These are phyloP conservation scores for Lagodon rhomboides DNA, from an alignment of 2,797 vertebrate genomes.

Conservation along the genomic window DNA sequence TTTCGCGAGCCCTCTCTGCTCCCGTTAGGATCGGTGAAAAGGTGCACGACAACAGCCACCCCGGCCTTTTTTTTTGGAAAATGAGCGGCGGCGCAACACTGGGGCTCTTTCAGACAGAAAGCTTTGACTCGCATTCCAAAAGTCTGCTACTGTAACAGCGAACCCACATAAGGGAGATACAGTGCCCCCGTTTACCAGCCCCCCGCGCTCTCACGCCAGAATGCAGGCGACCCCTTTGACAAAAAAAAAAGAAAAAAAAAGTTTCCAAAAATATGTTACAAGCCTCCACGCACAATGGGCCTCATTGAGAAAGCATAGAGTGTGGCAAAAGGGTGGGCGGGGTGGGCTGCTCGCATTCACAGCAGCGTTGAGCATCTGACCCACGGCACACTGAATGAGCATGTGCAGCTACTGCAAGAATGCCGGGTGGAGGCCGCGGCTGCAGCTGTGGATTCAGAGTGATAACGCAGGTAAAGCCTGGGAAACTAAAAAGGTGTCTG, in stretches of 20 bases:
- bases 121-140: slow-evolving; percentile 71
- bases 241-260: slow-evolving; percentile 47
- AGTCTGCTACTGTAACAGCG: slow-evolving; percentile 70
- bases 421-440: neutral
- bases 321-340: slow-evolving; percentile 38
- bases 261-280: slow-evolving; percentile 79
- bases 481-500: neutral
- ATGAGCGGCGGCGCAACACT: slow-evolving; percentile 59
- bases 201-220: slow-evolving; percentile 59
- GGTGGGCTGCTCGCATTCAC: slow-evolving; percentile 37
- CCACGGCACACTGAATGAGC: slow-evolving; percentile 23
- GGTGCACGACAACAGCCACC: slow-evolving; percentile 63
- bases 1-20: slow-evolving; percentile 28
- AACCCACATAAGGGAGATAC: slow-evolving; percentile 65
- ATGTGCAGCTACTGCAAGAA: slow-evolving; percentile 3
- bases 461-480: too few relatives aligned
- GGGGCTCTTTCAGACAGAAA: slow-evolving; percentile 69
- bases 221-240: slow-evolving; percentile 62
- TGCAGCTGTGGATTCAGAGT: neutral
- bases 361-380: slow-evolving; percentile 40
- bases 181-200: slow-evolving; percentile 62
- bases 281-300: slow-evolving; percentile 70
- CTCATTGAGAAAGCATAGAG: slow-evolving; percentile 70
- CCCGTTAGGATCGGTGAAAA: slow-evolving; percentile 42
- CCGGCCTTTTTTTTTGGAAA: slow-evolving; percentile 43